These are phyloP conservation scores for Caenorhabditis sinica DNA, from an alignment of 2,888 invertebrate genomes.

Conservation along the genomic window DNA sequence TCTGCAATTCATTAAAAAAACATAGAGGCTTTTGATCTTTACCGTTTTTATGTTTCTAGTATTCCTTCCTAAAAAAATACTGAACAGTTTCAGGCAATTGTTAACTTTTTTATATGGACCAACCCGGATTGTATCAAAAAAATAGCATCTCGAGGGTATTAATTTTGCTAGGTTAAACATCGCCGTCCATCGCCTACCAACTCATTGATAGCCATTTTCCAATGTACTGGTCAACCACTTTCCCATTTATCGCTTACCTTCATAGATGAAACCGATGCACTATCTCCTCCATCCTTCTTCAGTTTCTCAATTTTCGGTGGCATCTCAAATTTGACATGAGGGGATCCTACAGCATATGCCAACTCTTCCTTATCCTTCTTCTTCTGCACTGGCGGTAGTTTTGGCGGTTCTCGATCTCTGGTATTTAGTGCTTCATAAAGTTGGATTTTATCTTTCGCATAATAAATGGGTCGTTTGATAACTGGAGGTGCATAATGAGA, in stretches of 20 bases:
- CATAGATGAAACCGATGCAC: slow-evolving; percentile 38
- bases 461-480: slow-evolving; percentile 71
- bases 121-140: not conserved
- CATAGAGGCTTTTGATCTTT: not conserved
- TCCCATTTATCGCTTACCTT: too few species aligned
- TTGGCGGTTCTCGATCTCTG: slow-evolving; percentile 46
- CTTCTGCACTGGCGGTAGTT: not conserved
- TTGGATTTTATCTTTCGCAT: slow-evolving; percentile 71
- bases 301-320: not conserved
- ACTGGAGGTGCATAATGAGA: slow-evolving; percentile 57
- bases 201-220: too few species aligned
- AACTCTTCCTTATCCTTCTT: slow-evolving; percentile 31
- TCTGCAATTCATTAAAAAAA: slow-evolving; percentile 26
- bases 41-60: too few species aligned
- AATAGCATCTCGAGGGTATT: too few species aligned
- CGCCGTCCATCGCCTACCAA: too few species aligned
- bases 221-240: too few species aligned
- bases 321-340: slow-evolving; percentile 21
- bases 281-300: not conserved
- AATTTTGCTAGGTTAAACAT: too few species aligned
- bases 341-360: slow-evolving; percentile 31
- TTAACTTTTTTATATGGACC: too few species aligned
- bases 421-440: slow-evolving; percentile 71
- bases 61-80: too few species aligned
- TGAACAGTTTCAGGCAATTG: too few species aligned